Conservation (phyloP, 2,113 vertebrate genomes). For the Tachysurus fulvidraco region DNA sequence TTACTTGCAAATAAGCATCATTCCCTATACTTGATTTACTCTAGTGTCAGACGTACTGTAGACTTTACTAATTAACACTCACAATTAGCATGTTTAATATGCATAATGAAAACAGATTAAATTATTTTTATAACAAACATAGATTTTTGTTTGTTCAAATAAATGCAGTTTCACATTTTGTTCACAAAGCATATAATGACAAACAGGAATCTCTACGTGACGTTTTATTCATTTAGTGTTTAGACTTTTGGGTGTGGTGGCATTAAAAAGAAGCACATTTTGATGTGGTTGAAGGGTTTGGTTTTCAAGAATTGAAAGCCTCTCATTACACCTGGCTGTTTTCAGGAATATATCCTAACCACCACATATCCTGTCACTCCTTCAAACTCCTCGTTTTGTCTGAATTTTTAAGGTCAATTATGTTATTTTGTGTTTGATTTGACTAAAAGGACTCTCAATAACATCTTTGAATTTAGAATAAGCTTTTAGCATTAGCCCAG, state of each 20-base stretch:
- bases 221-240: constrained; percentile 8
- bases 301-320: background rate
- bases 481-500: background rate
- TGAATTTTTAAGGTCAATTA: background rate
- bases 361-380: background rate
- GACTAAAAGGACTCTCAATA: background rate
- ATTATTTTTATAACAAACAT: background rate
- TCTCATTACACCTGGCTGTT: constrained; percentile 32
- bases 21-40: constrained; percentile 1
- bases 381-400: background rate
- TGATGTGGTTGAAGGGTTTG: constrained; percentile 34
- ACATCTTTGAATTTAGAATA: background rate
- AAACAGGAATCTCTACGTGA: background rate
- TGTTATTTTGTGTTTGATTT: background rate
- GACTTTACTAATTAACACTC: background rate
- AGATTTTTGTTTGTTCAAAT: background rate
- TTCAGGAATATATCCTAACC: background rate
- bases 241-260: constrained; percentile 23
- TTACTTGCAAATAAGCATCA: constrained; percentile 34
- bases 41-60: background rate
- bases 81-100: background rate
- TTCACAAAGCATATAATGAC: background rate
- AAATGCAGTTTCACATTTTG: background rate
- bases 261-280: background rate
- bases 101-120: background rate